phyloP scores from a whole-genome alignment of 2,113 vertebrate genomes.

The Rhadina sibilatrix region DNA sequence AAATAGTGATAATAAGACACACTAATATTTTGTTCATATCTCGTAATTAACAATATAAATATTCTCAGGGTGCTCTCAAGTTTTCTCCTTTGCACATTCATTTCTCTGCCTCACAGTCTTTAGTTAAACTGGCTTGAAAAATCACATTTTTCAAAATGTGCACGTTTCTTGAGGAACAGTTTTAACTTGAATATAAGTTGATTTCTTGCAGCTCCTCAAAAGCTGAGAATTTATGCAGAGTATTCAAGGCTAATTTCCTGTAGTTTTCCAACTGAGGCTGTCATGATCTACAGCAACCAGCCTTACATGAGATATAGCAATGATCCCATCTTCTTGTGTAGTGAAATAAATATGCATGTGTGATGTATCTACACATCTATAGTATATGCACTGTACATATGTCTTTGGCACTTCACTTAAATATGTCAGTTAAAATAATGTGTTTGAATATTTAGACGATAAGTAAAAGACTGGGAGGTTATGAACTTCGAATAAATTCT shows the following conservation, averaged over 20 bases:
- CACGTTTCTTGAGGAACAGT: neutral
- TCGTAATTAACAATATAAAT: neutral
- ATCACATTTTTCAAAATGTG: neutral
- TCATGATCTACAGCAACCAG: neutral
- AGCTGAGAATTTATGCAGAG: neutral
- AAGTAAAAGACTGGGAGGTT: neutral
- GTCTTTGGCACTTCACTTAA: neutral
- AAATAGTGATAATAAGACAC: neutral
- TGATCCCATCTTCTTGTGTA: neutral
- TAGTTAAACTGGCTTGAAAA: neutral
- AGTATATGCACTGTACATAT: neutral
- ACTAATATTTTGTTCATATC: neutral
- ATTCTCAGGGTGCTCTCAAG: neutral
- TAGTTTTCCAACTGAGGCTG: neutral
- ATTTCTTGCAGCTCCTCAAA: neutral
- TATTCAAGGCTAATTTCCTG: neutral
- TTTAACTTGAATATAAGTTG: neutral
- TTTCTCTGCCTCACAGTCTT: neutral
- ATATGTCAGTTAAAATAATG: neutral
- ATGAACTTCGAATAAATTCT: neutral
- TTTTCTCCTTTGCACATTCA: neutral
- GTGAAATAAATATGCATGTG: neutral
- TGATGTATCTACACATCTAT: neutral
- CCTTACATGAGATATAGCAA: neutral
- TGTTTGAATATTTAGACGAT: neutral